These are phyloP conservation scores for Alentia gelatinosa DNA, from an alignment of 2,888 invertebrate species.

Conservation along the genomic window DNA sequence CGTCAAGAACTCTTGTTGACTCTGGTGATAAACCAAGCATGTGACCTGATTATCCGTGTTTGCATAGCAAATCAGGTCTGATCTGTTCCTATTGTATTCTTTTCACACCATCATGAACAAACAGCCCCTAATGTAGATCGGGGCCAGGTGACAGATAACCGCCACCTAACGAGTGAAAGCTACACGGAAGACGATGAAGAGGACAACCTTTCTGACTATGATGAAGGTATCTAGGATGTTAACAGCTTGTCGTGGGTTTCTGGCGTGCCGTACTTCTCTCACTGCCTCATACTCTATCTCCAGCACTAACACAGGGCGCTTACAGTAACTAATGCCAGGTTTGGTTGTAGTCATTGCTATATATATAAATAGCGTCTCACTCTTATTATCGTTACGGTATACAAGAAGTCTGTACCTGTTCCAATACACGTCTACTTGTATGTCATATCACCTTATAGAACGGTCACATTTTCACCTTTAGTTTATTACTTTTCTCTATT, in stretches of 20 bases:
- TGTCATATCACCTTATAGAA: neutral
- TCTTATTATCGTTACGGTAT: neutral
- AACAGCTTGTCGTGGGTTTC: neutral
- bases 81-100: neutral
- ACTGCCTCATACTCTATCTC: neutral
- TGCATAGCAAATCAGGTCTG: neutral
- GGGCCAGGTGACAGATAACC: slow-evolving; percentile 16
- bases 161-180: neutral
- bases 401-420: neutral
- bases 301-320: neutral
- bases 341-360: too few relatives aligned
- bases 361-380: too few relatives aligned
- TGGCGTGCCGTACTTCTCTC: neutral
- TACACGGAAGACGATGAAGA: neutral
- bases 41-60: neutral
- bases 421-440: neutral
- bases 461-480: too few relatives aligned
- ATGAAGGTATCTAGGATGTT: slow-evolving; percentile 8
- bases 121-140: neutral
- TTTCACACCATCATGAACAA: neutral
- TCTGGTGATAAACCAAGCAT: too few relatives aligned
- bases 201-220: neutral
- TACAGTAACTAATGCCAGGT: neutral
- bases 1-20: neutral
- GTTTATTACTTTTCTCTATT: too few relatives aligned